A percentile compares a stretch with the other conserved stretches of the same genome.
Evolutionary conservation across 2,797 vertebrate species (phyloP).

Genomic region (Alosa sapidissima): DNA sequence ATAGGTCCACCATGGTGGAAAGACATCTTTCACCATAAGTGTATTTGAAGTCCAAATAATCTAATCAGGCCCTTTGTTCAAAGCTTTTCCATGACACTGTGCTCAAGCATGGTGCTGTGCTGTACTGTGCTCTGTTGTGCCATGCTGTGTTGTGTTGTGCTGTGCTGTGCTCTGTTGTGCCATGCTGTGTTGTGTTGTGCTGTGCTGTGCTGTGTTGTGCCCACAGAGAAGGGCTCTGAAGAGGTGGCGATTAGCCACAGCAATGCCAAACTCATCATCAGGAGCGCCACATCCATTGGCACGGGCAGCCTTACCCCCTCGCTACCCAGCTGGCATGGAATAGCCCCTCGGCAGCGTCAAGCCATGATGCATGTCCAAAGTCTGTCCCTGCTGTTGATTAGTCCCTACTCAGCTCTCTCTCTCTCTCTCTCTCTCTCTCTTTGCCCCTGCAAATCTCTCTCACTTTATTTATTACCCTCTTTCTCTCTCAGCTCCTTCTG

Average conservation of each 20-base stretch:
- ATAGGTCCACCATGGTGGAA: too few species aligned
- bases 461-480: not conserved
- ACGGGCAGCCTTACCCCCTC: not conserved
- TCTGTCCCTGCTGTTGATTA: constrained; percentile 13
- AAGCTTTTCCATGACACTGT: not conserved
- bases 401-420: not conserved
- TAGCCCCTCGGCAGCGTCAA: not conserved
- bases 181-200: too few species aligned
- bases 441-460: not conserved
- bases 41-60: too few species aligned
- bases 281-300: not conserved
- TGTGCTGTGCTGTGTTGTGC: not conserved
- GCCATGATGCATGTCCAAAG: constrained; percentile 12
- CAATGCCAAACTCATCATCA: not conserved
- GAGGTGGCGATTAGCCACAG: not conserved
- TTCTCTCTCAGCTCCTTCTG: not conserved
- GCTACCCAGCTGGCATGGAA: not conserved
- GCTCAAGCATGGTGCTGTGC: not conserved
- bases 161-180: too few species aligned
- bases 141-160: too few species aligned
- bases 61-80: not conserved
- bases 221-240: not conserved
- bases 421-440: not conserved
- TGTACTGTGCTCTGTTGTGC: not conserved
- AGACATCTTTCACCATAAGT: too few species aligned